Conservation (phyloP, 1,140 invertebrate species). For the Venustaconcha ellipsiformis region DNA sequence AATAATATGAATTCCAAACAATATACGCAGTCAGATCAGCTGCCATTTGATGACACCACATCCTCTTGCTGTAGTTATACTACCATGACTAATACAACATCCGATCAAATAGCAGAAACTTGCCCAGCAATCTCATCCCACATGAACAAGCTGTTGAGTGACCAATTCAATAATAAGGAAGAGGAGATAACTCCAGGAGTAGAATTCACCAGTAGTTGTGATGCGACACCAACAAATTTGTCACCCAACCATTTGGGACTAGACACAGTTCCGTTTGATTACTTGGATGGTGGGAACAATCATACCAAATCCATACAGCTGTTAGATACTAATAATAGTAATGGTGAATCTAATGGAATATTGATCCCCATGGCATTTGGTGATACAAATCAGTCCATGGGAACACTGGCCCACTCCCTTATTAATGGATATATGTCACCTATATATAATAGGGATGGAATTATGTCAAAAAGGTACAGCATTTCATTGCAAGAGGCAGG, state of each 20-base stretch:
- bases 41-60: neutral
- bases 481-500: slow-evolving; percentile 13
- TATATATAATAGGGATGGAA: slow-evolving; percentile 11
- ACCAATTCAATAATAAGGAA: slow-evolving; percentile 8
- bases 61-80: slow-evolving; percentile 48
- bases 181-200: slow-evolving; percentile 12
- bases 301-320: slow-evolving; percentile 12
- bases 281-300: slow-evolving; percentile 20
- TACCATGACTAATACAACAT: slow-evolving; percentile 61
- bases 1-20: slow-evolving; percentile 18
- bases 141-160: slow-evolving; percentile 43
- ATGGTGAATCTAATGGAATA: too few relatives aligned
- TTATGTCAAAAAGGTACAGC: slow-evolving; percentile 10
- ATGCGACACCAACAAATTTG: slow-evolving; percentile 28
- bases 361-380: too few relatives aligned
- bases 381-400: neutral
- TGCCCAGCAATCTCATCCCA: slow-evolving; percentile 63
- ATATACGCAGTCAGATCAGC: neutral
- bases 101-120: slow-evolving; percentile 58
- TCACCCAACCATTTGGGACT: slow-evolving; percentile 4
- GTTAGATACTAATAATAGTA: neutral
- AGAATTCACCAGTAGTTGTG: slow-evolving; percentile 22
- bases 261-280: slow-evolving; percentile 2
- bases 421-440: slow-evolving; percentile 12
- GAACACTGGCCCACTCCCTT: slow-evolving; percentile 1